A percentile compares a stretch with the other conserved stretches of the same genome.
phyloP scores from a whole-genome alignment of 1,140 invertebrate genomes.

The Papilio xuthus region DNA sequence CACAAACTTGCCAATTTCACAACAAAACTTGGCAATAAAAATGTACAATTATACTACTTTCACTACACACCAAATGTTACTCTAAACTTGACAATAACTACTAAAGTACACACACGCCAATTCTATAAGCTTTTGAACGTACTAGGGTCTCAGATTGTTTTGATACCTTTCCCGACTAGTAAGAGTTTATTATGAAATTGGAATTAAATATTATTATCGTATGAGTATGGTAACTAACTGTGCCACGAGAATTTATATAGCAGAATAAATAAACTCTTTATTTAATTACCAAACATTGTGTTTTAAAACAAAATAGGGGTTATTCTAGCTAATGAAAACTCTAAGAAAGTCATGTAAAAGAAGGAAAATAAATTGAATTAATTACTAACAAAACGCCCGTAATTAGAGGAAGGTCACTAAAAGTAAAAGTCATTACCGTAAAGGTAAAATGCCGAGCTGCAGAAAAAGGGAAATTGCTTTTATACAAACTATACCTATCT shows the following conservation, averaged over 20 bases:
- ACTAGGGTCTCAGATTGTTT: no score
- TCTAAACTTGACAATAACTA: not conserved
- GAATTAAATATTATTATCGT: no score
- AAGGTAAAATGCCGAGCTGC: constrained; percentile 14
- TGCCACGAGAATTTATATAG: no score
- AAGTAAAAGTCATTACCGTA: constrained; percentile 25
- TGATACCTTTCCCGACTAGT: no score
- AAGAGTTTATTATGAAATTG: no score
- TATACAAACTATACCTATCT: not conserved
- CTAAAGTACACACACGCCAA: not conserved
- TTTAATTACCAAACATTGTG: not conserved
- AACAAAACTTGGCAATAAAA: not conserved
- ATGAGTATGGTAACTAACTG: no score
- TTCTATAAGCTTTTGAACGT: no score
- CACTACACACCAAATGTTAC: not conserved
- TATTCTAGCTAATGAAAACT: not conserved
- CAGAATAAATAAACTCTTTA: not conserved
- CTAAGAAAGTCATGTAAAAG: constrained; percentile 6
- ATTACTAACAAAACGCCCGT: constrained; percentile 27
- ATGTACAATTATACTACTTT: not conserved
- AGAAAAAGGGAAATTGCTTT: constrained; percentile 11
- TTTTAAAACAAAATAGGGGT: not conserved
- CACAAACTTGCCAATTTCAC: not conserved
- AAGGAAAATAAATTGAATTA: constrained; percentile 19
- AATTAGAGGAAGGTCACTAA: constrained; percentile 29